Percentiles rank a stretch among this genome's conserved stretches.
phyloP scores from a whole-genome alignment of 2,888 invertebrate species.

The Leptopilina myrica region DNA sequence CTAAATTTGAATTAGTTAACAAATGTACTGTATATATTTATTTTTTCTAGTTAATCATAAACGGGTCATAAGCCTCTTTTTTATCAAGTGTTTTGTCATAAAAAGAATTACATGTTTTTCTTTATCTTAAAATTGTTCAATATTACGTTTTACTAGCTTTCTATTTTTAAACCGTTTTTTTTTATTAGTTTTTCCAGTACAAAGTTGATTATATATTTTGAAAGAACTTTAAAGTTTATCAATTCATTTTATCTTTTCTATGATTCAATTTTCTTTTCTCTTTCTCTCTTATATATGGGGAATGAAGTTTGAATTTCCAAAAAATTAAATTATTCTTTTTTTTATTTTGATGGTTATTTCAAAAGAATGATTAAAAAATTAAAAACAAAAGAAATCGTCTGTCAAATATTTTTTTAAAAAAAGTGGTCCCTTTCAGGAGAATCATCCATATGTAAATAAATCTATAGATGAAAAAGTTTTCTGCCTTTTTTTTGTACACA shows the following conservation, averaged over 20 bases:
- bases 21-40: no score
- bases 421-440: no score
- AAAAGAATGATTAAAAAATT: no score
- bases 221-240: background rate
- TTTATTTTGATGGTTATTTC: no score
- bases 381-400: no score
- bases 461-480: background rate
- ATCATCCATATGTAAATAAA: background rate
- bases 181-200: background rate
- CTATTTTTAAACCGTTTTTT: background rate
- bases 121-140: constrained; percentile 2
- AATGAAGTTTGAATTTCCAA: no score
- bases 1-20: no score
- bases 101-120: background rate
- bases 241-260: background rate
- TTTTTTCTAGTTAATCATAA: background rate
- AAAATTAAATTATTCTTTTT: no score
- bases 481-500: background rate
- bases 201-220: background rate
- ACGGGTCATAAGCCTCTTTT: constrained; percentile 8
- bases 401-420: no score
- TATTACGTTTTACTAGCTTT: background rate
- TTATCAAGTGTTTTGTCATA: background rate
- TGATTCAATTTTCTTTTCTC: background rate
- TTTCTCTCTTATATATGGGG: background rate